Base-by-base conservation (phyloP, 2,113 vertebrate genomes). In the Percina caprodes region DNA sequence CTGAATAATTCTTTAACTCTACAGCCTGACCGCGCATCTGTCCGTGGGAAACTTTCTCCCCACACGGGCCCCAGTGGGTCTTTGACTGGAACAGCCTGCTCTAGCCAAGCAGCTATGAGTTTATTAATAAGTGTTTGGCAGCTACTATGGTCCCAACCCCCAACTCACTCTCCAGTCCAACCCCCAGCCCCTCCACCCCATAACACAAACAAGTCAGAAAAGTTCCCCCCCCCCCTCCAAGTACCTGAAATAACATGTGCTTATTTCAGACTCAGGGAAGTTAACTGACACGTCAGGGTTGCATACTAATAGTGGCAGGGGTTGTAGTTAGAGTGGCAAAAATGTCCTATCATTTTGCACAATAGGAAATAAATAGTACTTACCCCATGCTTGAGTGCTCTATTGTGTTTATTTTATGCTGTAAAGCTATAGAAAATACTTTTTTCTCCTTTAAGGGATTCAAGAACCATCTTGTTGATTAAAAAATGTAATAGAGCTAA, bases 61-160 rank as follows among this genome's bases (percentile, higher is more conserved):
- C 42, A 30, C n/a, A 49, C 39, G 45, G 45, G 79, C 77, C 66
- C 59, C 82, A 54, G 73, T 72, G 56, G 79, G 83, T 86, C 72
- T 88, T 86, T 82, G 75, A 76, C 80, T 87, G 76, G 89, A 88
- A 91, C 89, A 92, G 82, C 33, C 74, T 91, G 89, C 86, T 84
- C 90, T 85, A 69, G 83, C 90, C 86, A 88, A 82, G 82, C 85
- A 82, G 85, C 83, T 84, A 87, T 91, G 80, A 55, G 81, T 76
- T 65, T 94, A 94, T 94, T 91, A 92, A 93, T 93, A 93, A 91
- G 77, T 84, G 69, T 81, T 87, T 88, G 87, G 88, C 85, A 84
- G 74, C 85, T 68, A 73, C 86, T 90, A 89, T 84, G 67, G 85
- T 86, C 85, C 70, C 82, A 82, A 62, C 54, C 87, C 72, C 87